phyloP scores from a whole-genome alignment of 2,113 vertebrate genomes.

The Hipposideros armiger region DNA sequence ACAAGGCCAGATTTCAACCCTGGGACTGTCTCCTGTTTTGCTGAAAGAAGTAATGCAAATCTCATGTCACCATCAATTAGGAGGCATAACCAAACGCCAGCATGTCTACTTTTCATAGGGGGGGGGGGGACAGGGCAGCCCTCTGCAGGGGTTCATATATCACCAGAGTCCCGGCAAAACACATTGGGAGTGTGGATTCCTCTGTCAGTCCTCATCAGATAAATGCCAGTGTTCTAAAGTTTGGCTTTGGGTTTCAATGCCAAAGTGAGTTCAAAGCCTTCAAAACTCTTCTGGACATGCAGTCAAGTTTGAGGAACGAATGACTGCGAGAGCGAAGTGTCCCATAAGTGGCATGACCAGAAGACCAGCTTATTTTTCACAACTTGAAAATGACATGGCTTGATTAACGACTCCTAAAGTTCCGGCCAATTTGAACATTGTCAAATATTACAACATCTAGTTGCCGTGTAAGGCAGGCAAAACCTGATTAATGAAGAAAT shows the following conservation, averaged over 20 bases:
- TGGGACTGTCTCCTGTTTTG: neutral
- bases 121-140: neutral
- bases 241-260: neutral
- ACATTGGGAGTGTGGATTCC: neutral
- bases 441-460: neutral
- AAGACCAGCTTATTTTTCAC: neutral
- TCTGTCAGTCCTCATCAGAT: neutral
- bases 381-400: neutral
- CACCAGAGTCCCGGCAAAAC: neutral
- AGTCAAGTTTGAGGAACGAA: neutral
- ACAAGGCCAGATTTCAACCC: neutral
- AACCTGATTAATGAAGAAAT: slow-evolving; percentile 18
- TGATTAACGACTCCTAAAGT: neutral
- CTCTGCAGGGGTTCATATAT: neutral
- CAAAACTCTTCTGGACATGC: neutral
- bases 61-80: neutral
- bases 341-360: neutral
- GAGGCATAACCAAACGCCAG: neutral
- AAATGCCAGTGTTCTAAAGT: neutral
- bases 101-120: neutral
- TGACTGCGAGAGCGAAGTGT: neutral
- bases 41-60: neutral
- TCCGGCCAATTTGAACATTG: neutral
- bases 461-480: neutral
- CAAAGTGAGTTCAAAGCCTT: neutral